phyloP scores from a whole-genome alignment of 2,797 vertebrate genomes.

The Nannoperca australis region DNA sequence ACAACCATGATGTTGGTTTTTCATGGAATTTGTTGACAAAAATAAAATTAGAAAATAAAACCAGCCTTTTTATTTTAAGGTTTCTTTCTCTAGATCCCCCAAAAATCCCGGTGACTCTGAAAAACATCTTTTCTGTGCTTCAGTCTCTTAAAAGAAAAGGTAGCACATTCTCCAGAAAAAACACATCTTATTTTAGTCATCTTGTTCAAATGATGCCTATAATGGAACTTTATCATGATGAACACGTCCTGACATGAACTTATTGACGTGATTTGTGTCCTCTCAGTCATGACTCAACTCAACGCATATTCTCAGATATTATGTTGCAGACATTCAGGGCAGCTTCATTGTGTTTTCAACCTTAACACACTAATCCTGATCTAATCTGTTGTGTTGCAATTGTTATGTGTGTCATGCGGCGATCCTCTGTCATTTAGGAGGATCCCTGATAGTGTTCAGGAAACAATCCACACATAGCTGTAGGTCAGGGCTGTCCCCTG shows the following conservation, averaged over 20 bases:
- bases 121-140: neutral
- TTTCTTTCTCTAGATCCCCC: neutral
- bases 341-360: neutral
- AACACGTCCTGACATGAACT: neutral
- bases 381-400: constrained; percentile 15
- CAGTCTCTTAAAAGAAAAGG: neutral
- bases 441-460: constrained; percentile 45
- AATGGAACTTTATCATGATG: neutral
- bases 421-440: constrained; percentile 41
- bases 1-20: neutral
- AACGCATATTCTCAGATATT: neutral
- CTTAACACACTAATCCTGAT: constrained; percentile 10
- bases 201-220: neutral
- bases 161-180: neutral
- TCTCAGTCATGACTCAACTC: neutral
- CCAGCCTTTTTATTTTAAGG: neutral
- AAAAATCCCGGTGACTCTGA: too few species aligned
- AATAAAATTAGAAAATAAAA: neutral
- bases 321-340: neutral
- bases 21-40: neutral
- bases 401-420: constrained; percentile 15
- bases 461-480: constrained; percentile 44
- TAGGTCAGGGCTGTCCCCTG: constrained; percentile 48
- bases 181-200: neutral
- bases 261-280: neutral